Base-by-base conservation (phyloP, 1,140 invertebrate genomes). In the Nasonia longicornis region DNA sequence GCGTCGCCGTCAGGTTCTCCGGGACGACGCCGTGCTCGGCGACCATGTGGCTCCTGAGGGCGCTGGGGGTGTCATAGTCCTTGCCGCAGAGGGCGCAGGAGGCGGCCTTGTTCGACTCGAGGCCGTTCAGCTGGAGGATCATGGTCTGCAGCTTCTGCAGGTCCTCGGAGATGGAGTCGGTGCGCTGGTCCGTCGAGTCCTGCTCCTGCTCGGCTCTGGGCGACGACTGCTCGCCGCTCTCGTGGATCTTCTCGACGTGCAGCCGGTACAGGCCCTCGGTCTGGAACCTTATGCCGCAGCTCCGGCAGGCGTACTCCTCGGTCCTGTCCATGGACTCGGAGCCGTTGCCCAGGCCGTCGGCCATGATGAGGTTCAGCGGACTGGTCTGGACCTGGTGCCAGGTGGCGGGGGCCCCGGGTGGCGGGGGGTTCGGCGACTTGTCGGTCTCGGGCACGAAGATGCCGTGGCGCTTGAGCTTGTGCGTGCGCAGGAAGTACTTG, bases 401-500 rank as follows among this genome's bases (percentile, higher is more conserved):
- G 35, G 87, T 90, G 3, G 85, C 85, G 45, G 88, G 89, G 16
- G 88, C 79, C 75, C 84, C 84, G 7, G 86, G 83, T 86, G 26
- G 1, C 26, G 26, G 26, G 26, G 91, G 86, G 83, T 90, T 88
- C 80, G 92, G 85, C 83, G 90, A 86, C 86, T 89, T 87, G 73
- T 91, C 86, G 58, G 92, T 92, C 16, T 93, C 93, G 0, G 93
- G 93, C 45, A 94, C 91, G 29, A 93, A 90, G 20, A 94, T 92
- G 0, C 95, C 95, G 86, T 96, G 95, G n/a, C 94, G 91, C 87
- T 96, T 95, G 89, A 96, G 93, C 85, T 98, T 97, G 89, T 99
- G 97, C 22, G 96, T 97, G 45, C 96, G 93, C 26, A 99, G 89
- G 87, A 98, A 98, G 87, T 98, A 98, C 87, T 98, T 97, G 88